Evolutionary conservation across 1,140 invertebrate species (phyloP).

Genomic region (Drosophila bocki): DNA sequence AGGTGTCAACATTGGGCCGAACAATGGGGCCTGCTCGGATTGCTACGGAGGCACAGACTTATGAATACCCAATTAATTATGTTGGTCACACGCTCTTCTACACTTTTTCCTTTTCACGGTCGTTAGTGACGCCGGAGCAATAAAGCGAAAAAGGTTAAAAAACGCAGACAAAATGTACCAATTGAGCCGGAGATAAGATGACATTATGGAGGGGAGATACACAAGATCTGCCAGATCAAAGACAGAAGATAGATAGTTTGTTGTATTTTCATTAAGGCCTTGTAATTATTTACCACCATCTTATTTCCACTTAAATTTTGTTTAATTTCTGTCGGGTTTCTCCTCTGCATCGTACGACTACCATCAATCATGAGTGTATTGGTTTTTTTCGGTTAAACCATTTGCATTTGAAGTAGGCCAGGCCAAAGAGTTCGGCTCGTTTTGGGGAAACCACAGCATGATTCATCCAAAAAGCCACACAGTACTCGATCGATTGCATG

Average conservation of each 20-base stretch:
- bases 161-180: constrained; percentile 20
- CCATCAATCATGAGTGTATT: constrained; percentile 22
- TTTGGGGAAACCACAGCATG: constrained; percentile 73
- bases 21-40: constrained; percentile 63
- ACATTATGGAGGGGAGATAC: background rate
- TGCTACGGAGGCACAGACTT: constrained; percentile 55
- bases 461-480: constrained; percentile 55
- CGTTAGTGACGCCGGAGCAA: constrained; percentile 61
- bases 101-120: constrained; percentile 73
- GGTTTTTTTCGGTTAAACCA: constrained; percentile 28
- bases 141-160: constrained; percentile 27
- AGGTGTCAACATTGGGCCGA: constrained; percentile 69
- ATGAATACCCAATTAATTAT: constrained; percentile 81
- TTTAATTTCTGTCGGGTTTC: constrained; percentile 35
- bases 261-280: constrained; percentile 21
- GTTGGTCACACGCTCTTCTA: constrained; percentile 76
- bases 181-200: constrained; percentile 33
- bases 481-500: constrained; percentile 36
- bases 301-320: constrained; percentile 13
- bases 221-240: background rate
- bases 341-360: constrained; percentile 8
- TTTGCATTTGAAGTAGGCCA: constrained; percentile 74
- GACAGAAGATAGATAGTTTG: background rate
- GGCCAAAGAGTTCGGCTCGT: constrained; percentile 22
- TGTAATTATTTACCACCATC: constrained; percentile 34